Percentiles rank a stretch among this genome's conserved stretches.
phyloP scores from a whole-genome alignment of 2,113 vertebrate species.

The Nestor notabilis region DNA sequence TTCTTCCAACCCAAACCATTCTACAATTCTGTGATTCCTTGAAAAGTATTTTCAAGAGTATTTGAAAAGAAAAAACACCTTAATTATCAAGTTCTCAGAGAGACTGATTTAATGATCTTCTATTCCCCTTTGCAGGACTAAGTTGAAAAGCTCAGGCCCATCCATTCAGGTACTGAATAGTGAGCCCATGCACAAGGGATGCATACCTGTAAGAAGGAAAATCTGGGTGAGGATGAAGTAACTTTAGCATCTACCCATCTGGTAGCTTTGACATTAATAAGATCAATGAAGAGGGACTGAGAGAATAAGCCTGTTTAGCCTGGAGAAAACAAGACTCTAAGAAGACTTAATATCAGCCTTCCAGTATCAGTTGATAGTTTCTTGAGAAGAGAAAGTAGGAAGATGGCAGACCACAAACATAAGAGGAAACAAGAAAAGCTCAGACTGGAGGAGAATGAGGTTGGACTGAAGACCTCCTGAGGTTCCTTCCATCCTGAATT shows the following conservation, averaged over 20 bases:
- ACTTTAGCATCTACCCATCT: background rate
- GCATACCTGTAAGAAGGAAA: background rate
- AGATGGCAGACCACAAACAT: background rate
- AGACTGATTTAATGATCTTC: background rate
- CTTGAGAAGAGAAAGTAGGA: background rate
- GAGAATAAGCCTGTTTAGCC: background rate
- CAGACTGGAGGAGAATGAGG: background rate
- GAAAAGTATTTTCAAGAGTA: background rate
- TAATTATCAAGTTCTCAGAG: background rate
- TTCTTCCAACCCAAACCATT: background rate
- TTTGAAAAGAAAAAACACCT: background rate
- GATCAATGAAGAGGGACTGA: background rate
- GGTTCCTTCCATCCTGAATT: background rate
- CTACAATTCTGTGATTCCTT: background rate
- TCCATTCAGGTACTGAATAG: background rate
- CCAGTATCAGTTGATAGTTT: background rate
- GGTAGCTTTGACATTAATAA: background rate
- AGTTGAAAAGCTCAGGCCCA: background rate
- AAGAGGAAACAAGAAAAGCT: background rate
- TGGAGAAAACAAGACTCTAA: background rate
- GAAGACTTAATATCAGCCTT: background rate
- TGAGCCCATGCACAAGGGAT: background rate
- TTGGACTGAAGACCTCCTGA: background rate
- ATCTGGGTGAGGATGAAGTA: background rate
- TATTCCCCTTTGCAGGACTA: background rate